Evolutionary conservation across 2,888 invertebrate genomes (phyloP), one percentile per base, ranked within the genome.

Genomic region (Cephus pulcher): DNA sequence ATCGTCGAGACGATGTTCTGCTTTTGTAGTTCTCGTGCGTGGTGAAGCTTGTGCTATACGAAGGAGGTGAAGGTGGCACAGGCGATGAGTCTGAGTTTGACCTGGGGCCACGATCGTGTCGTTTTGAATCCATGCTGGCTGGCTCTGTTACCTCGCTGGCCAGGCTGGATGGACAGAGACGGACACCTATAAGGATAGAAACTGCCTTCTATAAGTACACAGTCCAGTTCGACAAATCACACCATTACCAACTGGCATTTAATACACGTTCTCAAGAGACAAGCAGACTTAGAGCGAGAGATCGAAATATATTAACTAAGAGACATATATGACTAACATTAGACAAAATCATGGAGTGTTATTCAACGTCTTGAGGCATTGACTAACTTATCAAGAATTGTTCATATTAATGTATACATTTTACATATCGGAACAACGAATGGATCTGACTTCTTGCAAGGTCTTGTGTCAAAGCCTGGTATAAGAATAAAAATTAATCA

Each of bases 121-220:
- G 85, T 92, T 93, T 87, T 92, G 93, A 86, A 92, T 93, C 90
- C 93, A 93, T 89, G 93, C 93, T 90, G 92, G 93, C 91, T 93
- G 93, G 93, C 93, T 93, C 92, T 92, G 92, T 93, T 93, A 93
- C 93, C 93, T 81, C 86, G 81, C 82, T 82, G 85, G 92, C 93
- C 93, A 92, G 90, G 93, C 93, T 93, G 93, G 93, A 92, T 92
- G 93, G 93, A 93, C 92, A 93, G 93, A 93, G 92, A 93, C 92
- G 93, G 93, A 93, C 93, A 94, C 94, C 94, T 94, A 94, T 93
- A 94, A 94, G 94, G 93, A 94, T 94, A 94, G 94, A 92, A 94
- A 94, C 94, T 94, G 93, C 93, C 93, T 92, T 94, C 94, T 94
- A 94, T 94, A 93, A 91, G 91, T 91, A 88, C 83, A 88, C 83